Evolutionary conservation across 2,888 invertebrate genomes (phyloP).

Genomic region (Agrilus mali): DNA sequence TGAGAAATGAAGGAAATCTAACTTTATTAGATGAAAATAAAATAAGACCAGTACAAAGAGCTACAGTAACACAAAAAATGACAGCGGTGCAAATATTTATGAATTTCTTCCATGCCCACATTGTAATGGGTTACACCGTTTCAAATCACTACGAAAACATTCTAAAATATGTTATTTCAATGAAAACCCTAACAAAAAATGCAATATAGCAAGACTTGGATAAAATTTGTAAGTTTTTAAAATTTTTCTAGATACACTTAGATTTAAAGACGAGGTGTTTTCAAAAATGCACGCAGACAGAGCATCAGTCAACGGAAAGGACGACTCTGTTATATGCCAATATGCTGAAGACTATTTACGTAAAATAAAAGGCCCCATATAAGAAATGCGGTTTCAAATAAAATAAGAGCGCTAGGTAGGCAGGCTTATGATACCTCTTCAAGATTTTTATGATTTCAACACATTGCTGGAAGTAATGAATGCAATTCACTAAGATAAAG

Average conservation of each 20-base stretch:
- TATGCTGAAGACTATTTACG: slow-evolving; percentile 19
- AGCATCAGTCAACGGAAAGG: slow-evolving; percentile 13
- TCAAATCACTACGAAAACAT: too few species aligned
- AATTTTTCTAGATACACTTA: slow-evolving; percentile 6
- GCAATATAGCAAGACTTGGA: too few species aligned
- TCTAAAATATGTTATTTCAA: too few species aligned
- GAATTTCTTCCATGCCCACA: too few species aligned
- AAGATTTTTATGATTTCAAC: slow-evolving; percentile 3
- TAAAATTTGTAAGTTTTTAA: too few species aligned
- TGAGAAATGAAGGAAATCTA: slow-evolving; percentile 2
- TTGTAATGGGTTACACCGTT: background rate
- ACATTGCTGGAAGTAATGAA: background rate
- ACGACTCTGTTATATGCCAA: slow-evolving; percentile 13
- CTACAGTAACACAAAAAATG: background rate
- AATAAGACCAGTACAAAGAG: slow-evolving; percentile 2
- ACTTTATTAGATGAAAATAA: slow-evolving; percentile 1
- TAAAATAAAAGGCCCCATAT: too few species aligned
- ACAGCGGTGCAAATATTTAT: background rate
- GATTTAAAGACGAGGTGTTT: slow-evolving; percentile 16
- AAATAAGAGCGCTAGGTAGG: slow-evolving; percentile 17
- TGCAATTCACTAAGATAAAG: slow-evolving; percentile 6
- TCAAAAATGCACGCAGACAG: slow-evolving; percentile 14
- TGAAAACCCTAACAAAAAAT: too few species aligned
- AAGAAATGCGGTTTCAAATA: slow-evolving; percentile 14
- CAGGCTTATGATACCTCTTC: slow-evolving; percentile 14